Evolutionary conservation across 2,113 vertebrate genomes (phyloP), one percentile per base, ranked within the genome.

Genomic region (Ovis aries): DNA sequence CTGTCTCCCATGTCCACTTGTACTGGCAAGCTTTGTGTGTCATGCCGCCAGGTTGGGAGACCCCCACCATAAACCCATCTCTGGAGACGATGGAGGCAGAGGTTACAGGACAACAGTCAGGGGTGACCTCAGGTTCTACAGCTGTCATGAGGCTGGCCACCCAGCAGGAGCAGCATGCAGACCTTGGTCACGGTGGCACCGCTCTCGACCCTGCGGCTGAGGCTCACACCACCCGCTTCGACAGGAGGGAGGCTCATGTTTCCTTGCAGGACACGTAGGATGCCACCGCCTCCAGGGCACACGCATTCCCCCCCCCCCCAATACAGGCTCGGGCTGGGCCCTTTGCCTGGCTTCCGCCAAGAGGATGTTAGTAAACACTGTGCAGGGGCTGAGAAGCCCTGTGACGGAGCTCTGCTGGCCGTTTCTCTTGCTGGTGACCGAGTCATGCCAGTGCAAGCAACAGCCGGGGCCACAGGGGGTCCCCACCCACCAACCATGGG

Each of bases 51-150:
- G 0, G 98, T 97, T 88, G 97, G 36, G 99, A 99, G 29, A 99
- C 98, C 13, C 99, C 99, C n/a, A 99, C 99, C 53, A 99, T 99
- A 90, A 99, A n/a, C 99, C 99, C 0, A 99, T 98, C 98, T 99
- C 99, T 0, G 36, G 99, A 98, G 95, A 99, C 99, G 90, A 99
- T 98, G 99, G 99, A 99, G 87, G 99, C 99, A 1, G 99, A 99
- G 14, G 99, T 14, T 53, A n/a, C 99, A 82, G 99, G 99, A 98
- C 99, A 99, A 95, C 99, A 99, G 89, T 99, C 99, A 4, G 99
- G 99, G 16, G 98, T 98, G 78, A 99, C 99, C 60, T 95, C 92
- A 1, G 99, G 99, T 33, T 99, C 99, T 99, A 31, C 13, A 43
- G 33, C 40, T 40, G 71, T 74, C 6, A 3, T 59, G 78, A 48